Base-by-base conservation (phyloP, 2,113 vertebrate species). In the Addax nasomaculatus region DNA sequence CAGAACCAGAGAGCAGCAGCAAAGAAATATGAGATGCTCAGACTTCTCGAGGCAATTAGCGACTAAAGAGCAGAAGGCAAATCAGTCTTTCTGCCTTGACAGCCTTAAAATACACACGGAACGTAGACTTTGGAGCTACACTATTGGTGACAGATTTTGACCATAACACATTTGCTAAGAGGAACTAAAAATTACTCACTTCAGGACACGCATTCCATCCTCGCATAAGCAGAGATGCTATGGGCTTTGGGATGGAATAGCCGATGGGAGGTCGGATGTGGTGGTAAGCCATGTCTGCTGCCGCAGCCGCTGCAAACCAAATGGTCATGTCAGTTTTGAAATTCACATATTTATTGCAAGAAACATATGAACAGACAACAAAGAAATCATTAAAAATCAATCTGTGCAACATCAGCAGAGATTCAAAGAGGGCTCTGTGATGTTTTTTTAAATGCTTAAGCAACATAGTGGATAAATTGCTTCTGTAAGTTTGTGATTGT, bases 271-370 rank as follows among this genome's bases (percentile, higher is more conserved):
- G 99, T 67, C 99, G 98, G 98, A 99, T 99, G 93, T 99, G 99
- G 98, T 99, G 99, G 87, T 99, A 99, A 0, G 99, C 99, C 99
- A 99, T 99, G 98, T 99, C 99, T 0, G 99, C 99, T 0, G 99
- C 99, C 0, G 99, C 99, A 0, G 99, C 99, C 0, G 99, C 99
- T 99, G 97, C 49, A 84, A 78, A 85, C 11, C 97, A 94, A 97
- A 90, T 2, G 25, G 13, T 27, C 80, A 19, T 2, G 23, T 89
- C 62, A 90, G 58, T n/a, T 70, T 33, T 2, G 62, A 78, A 16
- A 4, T 1, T 53, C 45, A 2, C 0, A 10, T 6, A 0, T 80
- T 2, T 39, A 10, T n/a, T 64, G 51, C 30, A 88, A 81, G 53
- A 90, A 93, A 95, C 70, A 90, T 27, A 13, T 7, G 47, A 16